Evolutionary conservation across 2,888 invertebrate species (phyloP).

Genomic region (Watsonalla cultraria): DNA sequence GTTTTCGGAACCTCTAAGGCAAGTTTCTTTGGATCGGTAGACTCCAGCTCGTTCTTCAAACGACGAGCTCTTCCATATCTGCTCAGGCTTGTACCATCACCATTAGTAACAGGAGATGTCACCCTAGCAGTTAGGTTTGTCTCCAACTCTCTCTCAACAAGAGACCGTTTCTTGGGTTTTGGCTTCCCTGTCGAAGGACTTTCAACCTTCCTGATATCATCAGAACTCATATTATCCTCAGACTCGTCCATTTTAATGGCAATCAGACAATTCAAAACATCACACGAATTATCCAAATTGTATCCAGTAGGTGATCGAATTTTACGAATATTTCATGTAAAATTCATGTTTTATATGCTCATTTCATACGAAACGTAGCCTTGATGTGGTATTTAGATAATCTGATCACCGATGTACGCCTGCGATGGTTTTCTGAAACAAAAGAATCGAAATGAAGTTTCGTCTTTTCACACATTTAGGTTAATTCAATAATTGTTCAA

Average conservation of each 20-base stretch:
- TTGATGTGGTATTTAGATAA: conserved; percentile 27
- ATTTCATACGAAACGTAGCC: conserved; percentile 32
- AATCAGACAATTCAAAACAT: conserved; percentile 16
- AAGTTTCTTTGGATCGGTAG: conserved; percentile 53
- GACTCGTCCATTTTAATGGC: conserved; percentile 56
- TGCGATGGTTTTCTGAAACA: conserved; percentile 56
- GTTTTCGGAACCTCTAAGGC: conserved; percentile 39
- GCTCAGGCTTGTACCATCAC: conserved; percentile 60
- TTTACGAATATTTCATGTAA: conserved; percentile 21
- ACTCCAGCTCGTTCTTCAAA: conserved; percentile 67
- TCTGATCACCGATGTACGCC: conserved; percentile 27
- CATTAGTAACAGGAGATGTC: conserved; percentile 48
- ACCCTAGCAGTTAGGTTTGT: conserved; percentile 61
- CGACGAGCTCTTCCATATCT: conserved; percentile 80
- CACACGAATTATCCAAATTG: conserved; percentile 34
- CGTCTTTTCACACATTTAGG: conserved; percentile 51
- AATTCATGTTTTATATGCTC: conserved; percentile 23
- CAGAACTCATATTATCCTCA: conserved; percentile 52
- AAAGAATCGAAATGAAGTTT: conserved; percentile 75
- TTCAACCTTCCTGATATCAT: conserved; percentile 34
- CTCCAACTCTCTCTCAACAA: conserved; percentile 66
- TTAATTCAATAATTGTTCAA: conserved; percentile 52
- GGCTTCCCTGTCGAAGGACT: conserved; percentile 30
- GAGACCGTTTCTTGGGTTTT: conserved; percentile 64
- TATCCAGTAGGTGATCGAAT: conserved; percentile 20